These are phyloP conservation scores for Lepetodrilus schrolli DNA, from an alignment of 2,888 invertebrate genomes.

Conservation along the genomic window DNA sequence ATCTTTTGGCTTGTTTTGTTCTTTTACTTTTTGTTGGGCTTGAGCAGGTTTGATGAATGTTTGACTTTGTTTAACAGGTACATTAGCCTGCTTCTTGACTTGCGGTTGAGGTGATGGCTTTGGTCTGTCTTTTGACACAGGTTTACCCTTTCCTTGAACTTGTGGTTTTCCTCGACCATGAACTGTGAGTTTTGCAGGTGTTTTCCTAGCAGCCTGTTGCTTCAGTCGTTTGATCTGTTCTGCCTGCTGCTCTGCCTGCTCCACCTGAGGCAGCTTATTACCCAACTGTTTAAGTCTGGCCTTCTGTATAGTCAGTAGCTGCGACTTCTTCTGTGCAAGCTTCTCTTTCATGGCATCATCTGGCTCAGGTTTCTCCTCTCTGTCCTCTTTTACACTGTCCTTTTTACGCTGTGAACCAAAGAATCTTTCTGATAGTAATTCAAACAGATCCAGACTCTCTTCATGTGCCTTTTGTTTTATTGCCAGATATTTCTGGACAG, in stretches of 20 bases:
- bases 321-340: slow-evolving; percentile 36
- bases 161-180: neutral
- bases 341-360: slow-evolving; percentile 25
- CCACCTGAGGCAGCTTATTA: slow-evolving; percentile 14
- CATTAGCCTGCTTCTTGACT: neutral
- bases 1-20: neutral
- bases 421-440: slow-evolving; percentile 22
- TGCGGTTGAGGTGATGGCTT: neutral
- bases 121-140: too few relatives aligned
- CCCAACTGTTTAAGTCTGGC: neutral
- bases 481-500: neutral
- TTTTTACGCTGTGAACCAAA: slow-evolving; percentile 37
- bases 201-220: slow-evolving; percentile 1
- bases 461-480: slow-evolving; percentile 25
- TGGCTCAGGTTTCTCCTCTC: slow-evolving; percentile 45
- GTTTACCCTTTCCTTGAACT: neutral
- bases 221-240: neutral
- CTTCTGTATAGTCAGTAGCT: slow-evolving; percentile 17
- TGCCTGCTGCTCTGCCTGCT: neutral
- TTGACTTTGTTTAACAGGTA: neutral
- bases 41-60: neutral
- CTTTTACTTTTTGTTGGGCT: neutral
- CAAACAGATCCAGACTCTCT: slow-evolving; percentile 18
- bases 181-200: neutral
- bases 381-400: slow-evolving; percentile 48